Base-by-base conservation (phyloP, 2,113 vertebrate species). In the Turnix velox region DNA sequence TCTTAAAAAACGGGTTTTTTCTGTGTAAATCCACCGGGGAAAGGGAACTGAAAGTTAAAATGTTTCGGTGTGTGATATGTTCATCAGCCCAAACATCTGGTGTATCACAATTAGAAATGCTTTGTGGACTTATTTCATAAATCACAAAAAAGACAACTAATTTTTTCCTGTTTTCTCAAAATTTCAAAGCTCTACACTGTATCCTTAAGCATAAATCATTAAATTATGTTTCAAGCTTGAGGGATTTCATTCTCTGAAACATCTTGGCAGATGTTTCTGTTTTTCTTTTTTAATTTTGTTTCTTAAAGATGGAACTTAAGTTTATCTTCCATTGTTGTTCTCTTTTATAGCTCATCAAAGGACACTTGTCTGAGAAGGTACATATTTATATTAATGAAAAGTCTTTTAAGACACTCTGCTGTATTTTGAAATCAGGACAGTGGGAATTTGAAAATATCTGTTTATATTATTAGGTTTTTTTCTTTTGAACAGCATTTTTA, bases 121-220 rank as follows among this genome's bases (percentile, higher is more conserved):
- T 92, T 80, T 79, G 39, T 57, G 57, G 52, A 88, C 7, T 14
- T 73, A 63, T 72, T 92, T 79, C 31, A 84, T 94, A 84, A 94
- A 48, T 95, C 87, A 94, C 15, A 48, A 84, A 67, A 87, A 66
- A 62, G n/a, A 62, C 55, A 77, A 58, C 17, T 90, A 3, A 23
- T 77, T 88, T 94, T 92, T 96, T 84, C 72, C 59, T 31, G n/a
- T 90, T 88, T 87, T 90, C 75, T 93, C 75, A 77, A 77, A 46
- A 69, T 96, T 96, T 96, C 76, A 83, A 93, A 88, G 76, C 39
- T 62, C 22, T 67, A 39, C 35, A 7, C 30, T 54, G 12, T 73
- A 87, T 52, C 45, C 20, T 87, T 90, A 90, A 87, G 79, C 46
- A 66, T 80, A 90, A 95, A 40, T 69, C 54, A 94, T 77, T 90